Evolutionary conservation across 2,113 vertebrate genomes (phyloP).

Genomic region (Barbus barbus): DNA sequence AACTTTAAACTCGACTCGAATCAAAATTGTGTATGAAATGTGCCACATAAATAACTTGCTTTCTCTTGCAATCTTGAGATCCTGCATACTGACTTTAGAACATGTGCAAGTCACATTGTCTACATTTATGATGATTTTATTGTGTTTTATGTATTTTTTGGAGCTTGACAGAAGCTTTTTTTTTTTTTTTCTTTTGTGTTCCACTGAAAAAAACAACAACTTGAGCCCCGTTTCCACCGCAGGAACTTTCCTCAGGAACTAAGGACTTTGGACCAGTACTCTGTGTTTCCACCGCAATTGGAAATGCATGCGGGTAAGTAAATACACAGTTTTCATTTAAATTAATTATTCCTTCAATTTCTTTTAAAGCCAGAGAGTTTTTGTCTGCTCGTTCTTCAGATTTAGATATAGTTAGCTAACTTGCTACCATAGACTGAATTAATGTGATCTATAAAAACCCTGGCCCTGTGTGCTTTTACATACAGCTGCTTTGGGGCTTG

Average conservation of each 20-base stretch:
- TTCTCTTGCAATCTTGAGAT: background rate
- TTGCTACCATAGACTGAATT: background rate
- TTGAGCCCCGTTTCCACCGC: no score
- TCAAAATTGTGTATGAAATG: background rate
- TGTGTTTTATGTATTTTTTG: background rate
- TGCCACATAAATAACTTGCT: background rate
- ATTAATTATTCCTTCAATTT: background rate
- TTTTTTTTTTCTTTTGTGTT: background rate
- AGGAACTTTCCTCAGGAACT: no score
- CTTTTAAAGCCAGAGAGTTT: background rate
- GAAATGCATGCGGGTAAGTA: background rate
- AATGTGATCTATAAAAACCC: background rate
- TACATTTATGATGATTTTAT: background rate
- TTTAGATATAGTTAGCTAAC: background rate
- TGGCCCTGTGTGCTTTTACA: background rate
- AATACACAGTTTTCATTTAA: background rate
- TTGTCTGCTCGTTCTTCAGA: background rate
- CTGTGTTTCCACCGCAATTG: no score
- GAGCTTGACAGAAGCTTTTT: background rate
- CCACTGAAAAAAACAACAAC: background rate
- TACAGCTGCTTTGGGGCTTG: slow-evolving; percentile 5
- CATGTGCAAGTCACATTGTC: background rate
- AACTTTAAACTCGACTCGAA: background rate
- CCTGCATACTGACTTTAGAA: background rate
- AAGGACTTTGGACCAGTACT: no score